Base-by-base conservation (phyloP, 2,888 invertebrate genomes). In the Spodoptera littoralis region DNA sequence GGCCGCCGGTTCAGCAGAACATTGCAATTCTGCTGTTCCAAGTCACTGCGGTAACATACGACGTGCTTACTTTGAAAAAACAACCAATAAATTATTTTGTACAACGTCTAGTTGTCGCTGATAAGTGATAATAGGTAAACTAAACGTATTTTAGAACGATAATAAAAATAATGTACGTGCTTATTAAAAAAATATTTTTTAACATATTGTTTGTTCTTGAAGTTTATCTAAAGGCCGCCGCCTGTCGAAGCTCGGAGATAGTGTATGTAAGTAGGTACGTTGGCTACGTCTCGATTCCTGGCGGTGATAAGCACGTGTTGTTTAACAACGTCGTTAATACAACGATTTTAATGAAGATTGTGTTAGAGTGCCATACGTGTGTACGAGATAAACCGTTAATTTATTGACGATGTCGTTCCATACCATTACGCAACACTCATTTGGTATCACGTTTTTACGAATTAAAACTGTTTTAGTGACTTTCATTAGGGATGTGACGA, bases 341-440 rank as follows among this genome's bases (percentile, higher is more conserved):
- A 24, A 53, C 56, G 56, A 58, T 67, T 71, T 72, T 73, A 71
- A 75, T 76, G 73, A 69, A 61, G 62, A 69, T 65, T 65, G 55
- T 52, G 27, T 54, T 70, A 45, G 50, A 51, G 22, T 56, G 48
- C 52, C 53, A 53, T 53, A 50, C 53, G 49, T 57, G 18, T 65
- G 42, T 43, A 55, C 43, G 49, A 73, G 60, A 63, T 63, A 60
- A 75, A 70, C 62, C 36, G 51, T 60, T 67, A 59, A 60, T 77
- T 67, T 65, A 67, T 50, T 45, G 48, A 61, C 54, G 54, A 12
- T 50, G 27, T 55, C 56, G 51, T 55, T 61, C 74, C 55, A 63
- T 52, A 36, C 57, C 55, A 60, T 58, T 65, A 65, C 68, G 53
- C 60, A 77, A 69, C 71, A 18, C n/a, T 52, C 59, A 58, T 65